Percentiles rank a stretch among this genome's conserved stretches.
Conservation (phyloP, 2,797 vertebrate species). For the Rhodeus uyekii region DNA sequence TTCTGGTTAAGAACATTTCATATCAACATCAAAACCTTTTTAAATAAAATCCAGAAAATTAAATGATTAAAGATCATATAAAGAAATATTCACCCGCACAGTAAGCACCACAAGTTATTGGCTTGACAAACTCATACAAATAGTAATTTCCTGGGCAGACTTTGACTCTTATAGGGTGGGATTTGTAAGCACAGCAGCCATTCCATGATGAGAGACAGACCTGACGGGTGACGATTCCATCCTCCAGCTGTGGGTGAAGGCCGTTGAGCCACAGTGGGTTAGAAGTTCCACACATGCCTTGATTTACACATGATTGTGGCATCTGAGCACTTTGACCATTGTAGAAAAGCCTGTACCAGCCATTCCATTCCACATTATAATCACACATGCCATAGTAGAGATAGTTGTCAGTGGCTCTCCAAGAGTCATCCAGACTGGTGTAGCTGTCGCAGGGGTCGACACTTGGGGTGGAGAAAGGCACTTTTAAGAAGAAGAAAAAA, state of each 20-base stretch:
- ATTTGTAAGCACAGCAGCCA: slow-evolving; percentile 14
- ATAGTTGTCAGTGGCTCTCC: slow-evolving; percentile 20
- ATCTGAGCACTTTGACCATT: neutral
- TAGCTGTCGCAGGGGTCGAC: slow-evolving; percentile 18
- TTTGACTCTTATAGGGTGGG: slow-evolving; percentile 36
- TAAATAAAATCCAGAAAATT: neutral
- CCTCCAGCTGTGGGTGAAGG: slow-evolving; percentile 13
- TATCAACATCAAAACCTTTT: too few species aligned
- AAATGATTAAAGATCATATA: fast-evolving
- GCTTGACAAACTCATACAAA: slow-evolving; percentile 33
- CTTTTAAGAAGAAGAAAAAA: neutral
- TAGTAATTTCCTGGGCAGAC: slow-evolving; percentile 40
- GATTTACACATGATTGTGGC: slow-evolving; percentile 1
- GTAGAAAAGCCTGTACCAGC: slow-evolving; percentile 12
- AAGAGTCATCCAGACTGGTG: slow-evolving; percentile 17
- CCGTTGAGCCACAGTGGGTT: neutral
- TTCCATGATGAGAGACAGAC: neutral
- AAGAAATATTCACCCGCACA: slow-evolving; percentile 24
- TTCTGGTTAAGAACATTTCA: neutral
- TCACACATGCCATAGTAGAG: neutral
- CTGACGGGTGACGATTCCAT: slow-evolving; percentile 31
- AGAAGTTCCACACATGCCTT: neutral
- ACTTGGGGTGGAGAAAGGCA: neutral
- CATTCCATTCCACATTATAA: slow-evolving; percentile 27
- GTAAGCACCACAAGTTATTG: neutral